phyloP scores from a whole-genome alignment of 2,888 invertebrate species.

The Acrobasis suavella region DNA sequence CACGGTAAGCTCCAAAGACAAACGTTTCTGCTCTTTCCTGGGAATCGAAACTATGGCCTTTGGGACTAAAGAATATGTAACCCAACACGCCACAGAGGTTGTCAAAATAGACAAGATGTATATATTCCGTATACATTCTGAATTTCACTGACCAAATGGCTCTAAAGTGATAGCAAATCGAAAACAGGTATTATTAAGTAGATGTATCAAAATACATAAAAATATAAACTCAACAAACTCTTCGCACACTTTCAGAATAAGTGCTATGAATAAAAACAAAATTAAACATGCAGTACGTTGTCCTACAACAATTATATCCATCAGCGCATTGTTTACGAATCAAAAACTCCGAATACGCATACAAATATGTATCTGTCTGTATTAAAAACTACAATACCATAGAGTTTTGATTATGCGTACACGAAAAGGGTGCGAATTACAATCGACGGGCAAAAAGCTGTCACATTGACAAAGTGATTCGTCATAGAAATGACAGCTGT shows the following conservation, averaged over 20 bases:
- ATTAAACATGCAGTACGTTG: slow-evolving; percentile 16
- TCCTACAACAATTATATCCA: slow-evolving; percentile 20
- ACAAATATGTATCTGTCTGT: slow-evolving; percentile 17
- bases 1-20: too few species aligned
- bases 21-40: too few species aligned
- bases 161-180: neutral
- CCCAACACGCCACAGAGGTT: too few species aligned
- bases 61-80: too few species aligned
- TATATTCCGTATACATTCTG: too few species aligned
- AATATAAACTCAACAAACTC: neutral
- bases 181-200: neutral
- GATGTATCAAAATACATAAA: neutral
- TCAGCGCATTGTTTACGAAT: slow-evolving; percentile 29
- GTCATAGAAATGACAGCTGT: slow-evolving; percentile 77
- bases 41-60: too few species aligned
- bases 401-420: slow-evolving; percentile 16
- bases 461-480: slow-evolving; percentile 80
- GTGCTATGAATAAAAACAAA: slow-evolving; percentile 12
- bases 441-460: slow-evolving; percentile 67
- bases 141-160: too few species aligned
- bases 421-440: slow-evolving; percentile 75
- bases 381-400: slow-evolving; percentile 13
- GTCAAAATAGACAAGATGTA: too few species aligned
- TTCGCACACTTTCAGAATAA: neutral
- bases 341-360: slow-evolving; percentile 31